Percentiles rank a stretch among this genome's conserved stretches.
These are phyloP conservation scores for Emys orbicularis DNA, from an alignment of 2,797 vertebrate species.

Conservation along the genomic window DNA sequence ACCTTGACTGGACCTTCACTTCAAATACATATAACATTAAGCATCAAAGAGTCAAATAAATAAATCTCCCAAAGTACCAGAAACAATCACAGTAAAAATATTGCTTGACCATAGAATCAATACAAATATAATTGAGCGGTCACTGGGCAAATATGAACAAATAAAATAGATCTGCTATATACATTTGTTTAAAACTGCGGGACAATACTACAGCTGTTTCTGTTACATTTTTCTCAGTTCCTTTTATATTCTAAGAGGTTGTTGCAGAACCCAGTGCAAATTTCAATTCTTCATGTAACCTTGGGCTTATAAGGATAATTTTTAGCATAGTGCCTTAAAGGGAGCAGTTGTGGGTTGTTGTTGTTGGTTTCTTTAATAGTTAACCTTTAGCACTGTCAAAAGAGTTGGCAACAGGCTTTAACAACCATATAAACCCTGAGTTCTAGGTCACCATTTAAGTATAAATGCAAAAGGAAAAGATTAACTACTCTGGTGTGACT, in stretches of 20 bases:
- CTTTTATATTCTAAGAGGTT: not conserved
- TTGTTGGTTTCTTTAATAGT: not conserved
- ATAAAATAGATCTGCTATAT: not conserved
- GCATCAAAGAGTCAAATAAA: not conserved
- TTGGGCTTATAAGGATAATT: not conserved
- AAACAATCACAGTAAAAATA: not conserved
- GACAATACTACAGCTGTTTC: not conserved
- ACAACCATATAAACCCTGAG: not conserved
- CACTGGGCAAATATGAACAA: not conserved
- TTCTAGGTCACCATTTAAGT: not conserved
- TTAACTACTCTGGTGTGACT: not conserved
- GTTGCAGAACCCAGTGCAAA: not conserved
- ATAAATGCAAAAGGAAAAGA: not conserved
- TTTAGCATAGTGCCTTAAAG: not conserved
- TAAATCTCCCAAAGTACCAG: not conserved
- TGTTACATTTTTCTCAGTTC: not conserved
- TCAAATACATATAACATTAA: not conserved
- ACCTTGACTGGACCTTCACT: not conserved
- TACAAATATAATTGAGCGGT: not conserved
- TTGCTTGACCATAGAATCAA: not conserved
- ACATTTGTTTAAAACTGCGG: not conserved
- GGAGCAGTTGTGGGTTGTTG: not conserved
- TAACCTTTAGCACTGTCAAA: not conserved
- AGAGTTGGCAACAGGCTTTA: not conserved
- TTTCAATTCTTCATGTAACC: not conserved